Conservation (phyloP, 2,797 vertebrate genomes). For the Valencia hispanica region DNA sequence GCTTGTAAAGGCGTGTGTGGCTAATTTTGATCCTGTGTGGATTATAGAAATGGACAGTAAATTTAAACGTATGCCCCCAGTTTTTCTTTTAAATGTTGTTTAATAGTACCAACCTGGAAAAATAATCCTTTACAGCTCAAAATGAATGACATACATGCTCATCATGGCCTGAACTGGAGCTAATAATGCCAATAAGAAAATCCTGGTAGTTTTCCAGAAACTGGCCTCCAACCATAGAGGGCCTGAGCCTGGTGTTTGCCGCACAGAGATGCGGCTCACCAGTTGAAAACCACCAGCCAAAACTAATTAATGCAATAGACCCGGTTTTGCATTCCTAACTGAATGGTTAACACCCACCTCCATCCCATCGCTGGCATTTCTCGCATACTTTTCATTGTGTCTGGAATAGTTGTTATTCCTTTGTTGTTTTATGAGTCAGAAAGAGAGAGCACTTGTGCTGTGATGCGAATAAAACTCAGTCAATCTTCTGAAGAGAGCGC, state of each 20-base stretch:
- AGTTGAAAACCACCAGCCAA: conserved; percentile 35
- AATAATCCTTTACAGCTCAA: background rate
- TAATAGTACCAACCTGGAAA: background rate
- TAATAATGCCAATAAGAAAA: background rate
- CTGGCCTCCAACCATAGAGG: background rate
- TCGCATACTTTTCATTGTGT: conserved; percentile 70
- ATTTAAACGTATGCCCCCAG: background rate
- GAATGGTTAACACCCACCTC: conserved; percentile 45
- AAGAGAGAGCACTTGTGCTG: conserved; percentile 4
- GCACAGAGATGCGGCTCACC: conserved; percentile 8
- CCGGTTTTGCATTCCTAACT: conserved; percentile 46
- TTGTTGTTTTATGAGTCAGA: conserved; percentile 41
- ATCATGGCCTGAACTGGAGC: background rate
- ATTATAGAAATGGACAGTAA: background rate
- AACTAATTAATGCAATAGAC: conserved; percentile 48
- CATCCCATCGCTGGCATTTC: conserved; percentile 64
- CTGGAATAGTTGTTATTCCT: conserved; percentile 58
- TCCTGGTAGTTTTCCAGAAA: background rate
- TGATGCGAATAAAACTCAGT: conserved; percentile 19
- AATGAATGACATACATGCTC: background rate
- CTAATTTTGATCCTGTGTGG: background rate
- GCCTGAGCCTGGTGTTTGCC: background rate
- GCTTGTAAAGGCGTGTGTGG: background rate
- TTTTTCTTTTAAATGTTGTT: background rate
- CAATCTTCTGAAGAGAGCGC: background rate